Conservation (phyloP, 2,113 vertebrate species). For the Rhizomys pruinosus region DNA sequence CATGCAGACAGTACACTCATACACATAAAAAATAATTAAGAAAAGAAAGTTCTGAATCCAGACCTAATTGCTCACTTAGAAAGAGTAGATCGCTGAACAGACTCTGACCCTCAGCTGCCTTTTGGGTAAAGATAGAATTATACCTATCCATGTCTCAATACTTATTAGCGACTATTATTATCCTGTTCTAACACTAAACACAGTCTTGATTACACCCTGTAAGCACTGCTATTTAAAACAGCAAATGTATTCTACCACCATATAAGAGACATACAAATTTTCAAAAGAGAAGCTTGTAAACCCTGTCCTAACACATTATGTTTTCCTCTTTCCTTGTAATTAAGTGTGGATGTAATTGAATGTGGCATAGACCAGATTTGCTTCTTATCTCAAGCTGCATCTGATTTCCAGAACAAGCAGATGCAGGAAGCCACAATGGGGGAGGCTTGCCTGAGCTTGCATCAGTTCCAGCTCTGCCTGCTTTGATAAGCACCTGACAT, state of each 20-base stretch:
- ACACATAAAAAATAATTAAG: too few relatives aligned
- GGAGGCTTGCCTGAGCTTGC: neutral
- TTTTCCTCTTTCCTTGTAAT: neutral
- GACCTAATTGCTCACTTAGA: neutral
- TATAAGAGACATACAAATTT: neutral
- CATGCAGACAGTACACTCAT: too few relatives aligned
- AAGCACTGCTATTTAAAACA: constrained; percentile 24
- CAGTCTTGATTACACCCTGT: constrained; percentile 5
- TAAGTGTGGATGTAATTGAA: constrained; percentile 4
- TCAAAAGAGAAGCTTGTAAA: neutral
- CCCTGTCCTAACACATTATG: neutral
- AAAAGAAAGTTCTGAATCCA: constrained; percentile 37
- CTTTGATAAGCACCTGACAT: neutral
- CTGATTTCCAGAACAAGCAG: constrained; percentile 49
- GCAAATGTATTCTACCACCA: constrained; percentile 5
- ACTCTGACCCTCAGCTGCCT: neutral
- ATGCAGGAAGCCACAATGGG: neutral
- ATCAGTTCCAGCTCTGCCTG: neutral
- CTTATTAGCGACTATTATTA: constrained; percentile 32
- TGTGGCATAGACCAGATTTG: neutral
- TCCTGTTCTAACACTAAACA: neutral
- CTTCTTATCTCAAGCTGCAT: constrained; percentile 34
- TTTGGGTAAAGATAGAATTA: neutral
- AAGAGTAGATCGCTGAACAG: neutral
- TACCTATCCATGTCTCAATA: neutral